phyloP scores from a whole-genome alignment of 2,113 vertebrate species.

The Okapia johnstoni region DNA sequence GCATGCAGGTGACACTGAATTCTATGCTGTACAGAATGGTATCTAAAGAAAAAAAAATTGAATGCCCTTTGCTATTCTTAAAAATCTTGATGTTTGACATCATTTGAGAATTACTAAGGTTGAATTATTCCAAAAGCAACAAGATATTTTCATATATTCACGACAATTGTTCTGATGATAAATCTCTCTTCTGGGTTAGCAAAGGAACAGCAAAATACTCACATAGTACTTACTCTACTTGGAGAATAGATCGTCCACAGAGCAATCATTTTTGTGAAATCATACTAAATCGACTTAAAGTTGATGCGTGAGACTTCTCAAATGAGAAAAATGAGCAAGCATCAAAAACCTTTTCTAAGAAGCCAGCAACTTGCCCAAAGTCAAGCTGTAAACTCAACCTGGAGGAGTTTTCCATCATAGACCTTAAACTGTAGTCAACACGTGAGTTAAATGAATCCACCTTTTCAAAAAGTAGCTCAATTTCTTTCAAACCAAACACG shows the following conservation, averaged over 20 bases:
- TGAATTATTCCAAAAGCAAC: constrained; percentile 35
- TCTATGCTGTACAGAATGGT: neutral
- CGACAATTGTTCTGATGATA: constrained; percentile 36
- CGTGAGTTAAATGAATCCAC: neutral
- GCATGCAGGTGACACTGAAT: neutral
- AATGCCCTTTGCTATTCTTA: neutral
- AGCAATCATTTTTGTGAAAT: neutral
- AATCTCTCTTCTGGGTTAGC: neutral
- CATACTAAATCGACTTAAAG: neutral
- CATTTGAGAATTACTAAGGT: neutral
- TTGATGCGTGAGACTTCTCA: constrained; percentile 14
- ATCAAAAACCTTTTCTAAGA: neutral
- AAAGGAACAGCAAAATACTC: neutral
- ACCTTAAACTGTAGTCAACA: neutral
- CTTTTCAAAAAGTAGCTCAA: neutral
- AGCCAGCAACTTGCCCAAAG: neutral
- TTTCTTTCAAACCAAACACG: constrained; percentile 36
- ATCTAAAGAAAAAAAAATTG: neutral
- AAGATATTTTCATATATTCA: constrained; percentile 59
- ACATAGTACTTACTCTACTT: neutral
- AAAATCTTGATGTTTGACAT: neutral
- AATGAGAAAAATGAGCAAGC: neutral
- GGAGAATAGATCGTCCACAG: neutral
- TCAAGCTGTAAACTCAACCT: neutral
- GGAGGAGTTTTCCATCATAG: constrained; percentile 19